Evolutionary conservation across 2,797 vertebrate species (phyloP).

Genomic region (Hydrolagus colliei): DNA sequence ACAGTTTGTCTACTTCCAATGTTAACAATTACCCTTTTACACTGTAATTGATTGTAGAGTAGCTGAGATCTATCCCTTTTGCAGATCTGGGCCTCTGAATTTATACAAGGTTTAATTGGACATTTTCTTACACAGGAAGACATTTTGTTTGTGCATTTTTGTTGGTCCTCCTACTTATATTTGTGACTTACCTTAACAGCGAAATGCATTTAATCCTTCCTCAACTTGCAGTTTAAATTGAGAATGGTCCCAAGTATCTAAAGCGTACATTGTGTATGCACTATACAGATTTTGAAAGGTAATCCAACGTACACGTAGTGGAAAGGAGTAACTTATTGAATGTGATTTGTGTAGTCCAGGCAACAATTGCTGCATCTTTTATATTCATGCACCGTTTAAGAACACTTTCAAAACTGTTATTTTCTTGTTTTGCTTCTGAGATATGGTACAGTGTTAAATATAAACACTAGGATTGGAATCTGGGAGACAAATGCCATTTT

Average conservation of each 20-base stretch:
- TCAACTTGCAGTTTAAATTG: background rate
- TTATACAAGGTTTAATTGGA: background rate
- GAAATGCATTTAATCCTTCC: background rate
- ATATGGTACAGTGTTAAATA: no score
- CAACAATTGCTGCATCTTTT: background rate
- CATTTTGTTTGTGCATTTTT: background rate
- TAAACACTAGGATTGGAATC: no score
- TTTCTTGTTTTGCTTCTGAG: no score
- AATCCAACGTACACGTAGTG: background rate
- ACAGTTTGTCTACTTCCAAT: background rate
- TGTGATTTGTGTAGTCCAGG: background rate
- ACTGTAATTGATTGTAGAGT: background rate
- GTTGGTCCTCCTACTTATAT: background rate
- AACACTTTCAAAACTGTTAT: background rate
- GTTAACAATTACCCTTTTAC: background rate
- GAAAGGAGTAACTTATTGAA: background rate
- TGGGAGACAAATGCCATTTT: no score
- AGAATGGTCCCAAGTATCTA: no score
- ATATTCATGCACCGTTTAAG: background rate
- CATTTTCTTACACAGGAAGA: background rate
- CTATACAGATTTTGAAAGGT: background rate
- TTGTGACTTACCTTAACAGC: background rate
- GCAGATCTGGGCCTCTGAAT: slow-evolving; percentile 4
- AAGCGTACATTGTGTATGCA: background rate
- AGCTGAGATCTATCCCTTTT: background rate